These are phyloP conservation scores for Camelus bactrianus DNA, from an alignment of 2,113 vertebrate species.

Conservation along the genomic window DNA sequence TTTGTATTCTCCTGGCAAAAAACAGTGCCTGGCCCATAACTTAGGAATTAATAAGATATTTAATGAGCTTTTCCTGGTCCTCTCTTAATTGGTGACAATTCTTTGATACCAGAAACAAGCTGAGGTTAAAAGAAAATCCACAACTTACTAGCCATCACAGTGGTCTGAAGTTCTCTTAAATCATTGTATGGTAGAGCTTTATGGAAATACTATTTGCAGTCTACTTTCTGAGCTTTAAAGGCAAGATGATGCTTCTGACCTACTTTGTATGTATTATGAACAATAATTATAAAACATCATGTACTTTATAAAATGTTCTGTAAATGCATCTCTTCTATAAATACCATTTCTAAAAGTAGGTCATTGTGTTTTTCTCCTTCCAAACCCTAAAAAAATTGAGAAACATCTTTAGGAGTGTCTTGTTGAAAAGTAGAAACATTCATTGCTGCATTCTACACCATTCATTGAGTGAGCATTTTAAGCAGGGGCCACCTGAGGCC, in stretches of 20 bases:
- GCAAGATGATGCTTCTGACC: slow-evolving; percentile 33
- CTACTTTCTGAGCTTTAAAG: slow-evolving; percentile 8
- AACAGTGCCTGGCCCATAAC: neutral
- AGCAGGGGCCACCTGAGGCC: neutral
- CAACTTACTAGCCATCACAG: neutral
- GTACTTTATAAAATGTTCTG: slow-evolving; percentile 53
- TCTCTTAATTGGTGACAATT: neutral
- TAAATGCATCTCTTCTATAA: slow-evolving; percentile 49
- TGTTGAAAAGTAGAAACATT: neutral
- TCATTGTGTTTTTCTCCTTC: slow-evolving; percentile 15
- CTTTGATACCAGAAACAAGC: neutral
- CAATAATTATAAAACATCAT: slow-evolving; percentile 47
- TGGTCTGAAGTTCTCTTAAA: neutral
- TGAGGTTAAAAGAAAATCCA: neutral
- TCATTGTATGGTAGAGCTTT: neutral
- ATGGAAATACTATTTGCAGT: neutral
- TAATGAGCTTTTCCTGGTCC: neutral
- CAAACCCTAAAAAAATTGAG: neutral
- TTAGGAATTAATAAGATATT: neutral
- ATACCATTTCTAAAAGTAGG: slow-evolving; percentile 53
- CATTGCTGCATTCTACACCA: slow-evolving; percentile 42
- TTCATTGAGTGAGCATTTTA: neutral
- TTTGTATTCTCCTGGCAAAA: neutral
- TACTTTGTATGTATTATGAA: slow-evolving; percentile 38
- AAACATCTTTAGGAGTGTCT: slow-evolving; percentile 47